Conservation (phyloP, 2,113 vertebrate species). For the Gopherus evgoodei region DNA sequence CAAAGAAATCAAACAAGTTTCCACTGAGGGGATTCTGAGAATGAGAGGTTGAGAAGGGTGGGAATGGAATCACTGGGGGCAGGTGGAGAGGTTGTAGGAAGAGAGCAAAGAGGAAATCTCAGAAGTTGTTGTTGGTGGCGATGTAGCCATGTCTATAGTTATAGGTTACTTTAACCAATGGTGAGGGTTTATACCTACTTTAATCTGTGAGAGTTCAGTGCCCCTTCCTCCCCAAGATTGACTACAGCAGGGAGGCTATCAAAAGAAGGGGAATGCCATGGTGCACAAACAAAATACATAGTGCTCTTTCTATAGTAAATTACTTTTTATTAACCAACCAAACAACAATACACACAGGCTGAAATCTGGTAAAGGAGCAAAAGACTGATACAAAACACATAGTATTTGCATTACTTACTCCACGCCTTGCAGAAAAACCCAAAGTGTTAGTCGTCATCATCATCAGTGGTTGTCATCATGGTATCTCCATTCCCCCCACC, state of each 20-base stretch:
- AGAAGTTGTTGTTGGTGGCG: too few species aligned
- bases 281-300: neutral
- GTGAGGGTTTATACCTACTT: neutral
- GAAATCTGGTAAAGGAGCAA: neutral
- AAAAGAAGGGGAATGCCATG: neutral
- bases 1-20: too few species aligned
- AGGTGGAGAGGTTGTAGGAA: fast-evolving
- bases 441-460: neutral
- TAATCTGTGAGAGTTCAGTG: neutral
- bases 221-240: neutral
- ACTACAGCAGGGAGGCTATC: neutral
- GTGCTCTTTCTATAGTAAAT: neutral
- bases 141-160: too few species aligned
- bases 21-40: too few species aligned
- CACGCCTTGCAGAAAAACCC: neutral
- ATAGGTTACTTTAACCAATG: too few species aligned
- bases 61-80: neutral
- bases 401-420: neutral
- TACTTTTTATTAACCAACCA: neutral
- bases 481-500: too few species aligned
- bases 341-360: neutral
- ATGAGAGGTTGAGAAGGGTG: neutral
- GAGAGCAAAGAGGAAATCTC: neutral
- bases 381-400: neutral
- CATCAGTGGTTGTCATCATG: neutral